These are phyloP conservation scores for Endomychus coccineus DNA, from an alignment of 2,888 invertebrate genomes.

Conservation along the genomic window DNA sequence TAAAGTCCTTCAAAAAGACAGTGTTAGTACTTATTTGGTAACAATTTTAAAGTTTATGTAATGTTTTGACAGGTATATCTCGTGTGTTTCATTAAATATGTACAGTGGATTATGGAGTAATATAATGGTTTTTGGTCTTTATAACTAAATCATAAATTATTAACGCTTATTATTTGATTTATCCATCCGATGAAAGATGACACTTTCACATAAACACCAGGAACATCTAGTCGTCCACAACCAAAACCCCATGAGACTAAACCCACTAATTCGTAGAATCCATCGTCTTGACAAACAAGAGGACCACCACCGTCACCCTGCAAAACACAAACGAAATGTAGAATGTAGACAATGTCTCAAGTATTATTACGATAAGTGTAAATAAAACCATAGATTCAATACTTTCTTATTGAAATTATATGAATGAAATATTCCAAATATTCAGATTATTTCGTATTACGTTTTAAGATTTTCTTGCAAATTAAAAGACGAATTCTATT, in stretches of 20 bases:
- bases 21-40: slow-evolving; percentile 31
- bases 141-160: slow-evolving; percentile 60
- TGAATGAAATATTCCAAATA: no score
- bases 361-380: neutral
- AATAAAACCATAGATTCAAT: no score
- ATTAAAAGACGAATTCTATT: no score
- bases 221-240: slow-evolving; percentile 87
- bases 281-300: slow-evolving; percentile 85
- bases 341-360: neutral
- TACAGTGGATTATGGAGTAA: slow-evolving; percentile 13
- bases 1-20: no score
- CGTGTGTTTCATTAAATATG: slow-evolving; percentile 10
- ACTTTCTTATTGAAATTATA: no score
- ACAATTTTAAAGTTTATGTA: slow-evolving; percentile 30
- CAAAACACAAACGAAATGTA: slow-evolving; percentile 18
- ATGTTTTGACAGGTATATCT: slow-evolving; percentile 15
- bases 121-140: slow-evolving; percentile 17
- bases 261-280: slow-evolving; percentile 87
- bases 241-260: slow-evolving; percentile 94
- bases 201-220: slow-evolving; percentile 95
- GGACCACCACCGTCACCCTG: slow-evolving; percentile 94
- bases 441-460: no score
- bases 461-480: no score
- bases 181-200: slow-evolving; percentile 96
- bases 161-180: slow-evolving; percentile 92